Conservation (phyloP, 2,797 vertebrate species). For the Hirundo rustica region DNA sequence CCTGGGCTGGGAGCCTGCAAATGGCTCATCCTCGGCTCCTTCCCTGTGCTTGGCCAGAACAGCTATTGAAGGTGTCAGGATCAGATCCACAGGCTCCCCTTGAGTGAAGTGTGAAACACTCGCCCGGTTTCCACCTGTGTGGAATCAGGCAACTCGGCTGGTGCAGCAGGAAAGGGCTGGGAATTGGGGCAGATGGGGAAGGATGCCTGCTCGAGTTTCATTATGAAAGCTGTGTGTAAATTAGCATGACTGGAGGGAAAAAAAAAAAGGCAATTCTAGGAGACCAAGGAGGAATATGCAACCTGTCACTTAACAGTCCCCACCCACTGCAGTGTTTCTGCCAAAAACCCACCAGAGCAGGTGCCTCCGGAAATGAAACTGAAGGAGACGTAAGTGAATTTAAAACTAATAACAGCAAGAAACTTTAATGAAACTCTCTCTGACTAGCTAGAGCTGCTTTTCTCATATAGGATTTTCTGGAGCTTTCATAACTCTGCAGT, state of each 20-base stretch:
- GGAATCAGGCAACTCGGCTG: not conserved
- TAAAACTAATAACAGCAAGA: conserved; percentile 38
- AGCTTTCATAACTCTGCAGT: not conserved
- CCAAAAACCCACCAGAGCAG: conserved; percentile 6
- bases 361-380: conserved; percentile 1
- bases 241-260: not conserved
- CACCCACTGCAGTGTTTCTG: not conserved
- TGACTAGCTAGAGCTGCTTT: not conserved
- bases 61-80: not conserved
- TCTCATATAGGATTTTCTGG: not conserved
- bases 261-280: not conserved
- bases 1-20: not conserved
- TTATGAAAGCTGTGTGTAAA: not conserved
- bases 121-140: not conserved
- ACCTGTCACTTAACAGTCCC: not conserved
- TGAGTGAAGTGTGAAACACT: not conserved
- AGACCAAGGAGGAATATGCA: not conserved
- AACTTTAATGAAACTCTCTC: conserved; percentile 36
- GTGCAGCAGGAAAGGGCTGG: not conserved
- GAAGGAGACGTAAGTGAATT: conserved; percentile 19
- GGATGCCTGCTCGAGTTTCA: not conserved
- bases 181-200: not conserved
- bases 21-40: not conserved
- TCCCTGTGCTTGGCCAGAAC: not conserved
- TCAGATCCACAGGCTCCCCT: not conserved